Base-by-base conservation (phyloP, 2,113 vertebrate genomes). In the Sus scrofa region DNA sequence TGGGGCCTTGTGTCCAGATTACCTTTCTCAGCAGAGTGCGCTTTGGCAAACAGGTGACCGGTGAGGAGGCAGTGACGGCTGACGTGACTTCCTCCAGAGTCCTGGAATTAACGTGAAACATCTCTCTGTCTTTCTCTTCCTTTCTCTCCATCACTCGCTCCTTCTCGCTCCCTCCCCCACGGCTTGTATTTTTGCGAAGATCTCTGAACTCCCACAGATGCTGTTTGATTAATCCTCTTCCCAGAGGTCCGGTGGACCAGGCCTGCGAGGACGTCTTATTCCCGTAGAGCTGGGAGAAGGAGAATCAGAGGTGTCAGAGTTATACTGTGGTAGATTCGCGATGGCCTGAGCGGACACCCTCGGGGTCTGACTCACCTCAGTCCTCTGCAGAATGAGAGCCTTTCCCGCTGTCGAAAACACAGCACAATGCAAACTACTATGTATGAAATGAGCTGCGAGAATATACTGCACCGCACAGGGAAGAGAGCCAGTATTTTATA, bases 51-150 rank as follows among this genome's bases (percentile, higher is more conserved):
- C 13, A 0, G 2, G 60, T 7, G 16, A 12, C 5, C 1, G 14
- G n/a, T 0, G 13, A 32, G 19, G 54, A 9, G 4, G 62, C 37
- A 19, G 0, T 20, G 18, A 10, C 22, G 32, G 5, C 50, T 44
- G 19, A n/a, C n/a, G n/a, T n/a, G n/a, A n/a, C n/a, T n/a, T n/a
- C n/a, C n/a, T n/a, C n/a, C n/a, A n/a, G n/a, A n/a, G n/a, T 56
- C 19, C 39, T 24, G 62, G 30, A 63, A 0, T 15, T 30, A 18
- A 22, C 6, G 16, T 4, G n/a, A 71, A 56, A 54, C n/a, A 3
- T 52, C 13, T n/a, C 8, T 68, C 1, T 70, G 0, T 58, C 4
- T 82, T 82, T 22, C 22, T 62, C 60, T 26, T 8, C 22, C 30
- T 60, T 2, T 70, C 15, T 34, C n/a, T 16, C 10, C 16, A 1